Evolutionary conservation across 1,140 invertebrate species (phyloP), one percentile per base, ranked within the genome.

Genomic region (Pinna nobilis): DNA sequence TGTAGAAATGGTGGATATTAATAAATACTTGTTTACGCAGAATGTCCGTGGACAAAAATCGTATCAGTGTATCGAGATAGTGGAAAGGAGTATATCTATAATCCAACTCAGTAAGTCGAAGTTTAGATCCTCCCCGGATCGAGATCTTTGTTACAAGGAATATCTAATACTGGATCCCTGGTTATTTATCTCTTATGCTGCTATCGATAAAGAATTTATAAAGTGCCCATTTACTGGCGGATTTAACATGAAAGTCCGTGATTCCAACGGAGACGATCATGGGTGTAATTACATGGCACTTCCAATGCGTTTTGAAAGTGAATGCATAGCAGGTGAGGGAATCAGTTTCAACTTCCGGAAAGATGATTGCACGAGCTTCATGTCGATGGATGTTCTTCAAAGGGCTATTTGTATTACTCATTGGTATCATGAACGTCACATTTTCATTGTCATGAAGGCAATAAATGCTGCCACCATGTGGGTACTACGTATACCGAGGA

Each of bases 291-390:
- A 70, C 23, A 82, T 82, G 79, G 76, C 79, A 18, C 51, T 82
- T 6, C 82, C 82, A 3, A 84, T 84, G 82, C 67, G 81, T 37
- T 53, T 84, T 23, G 82, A 84, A 53, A 77, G 68, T 37, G 82
- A 84, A 49, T 84, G 82, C 61, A 51, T 84, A 13, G 74, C 47
- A 15, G 82, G 82, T 18, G 82, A 84, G 61, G 82, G 82, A 0
- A 71, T 82, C 15, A 76, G 65, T 11, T 82, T 84, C 50, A 51
- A 84, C 33, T 84, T 79, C 63, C 57, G 80, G 35, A 69, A 65
- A 76, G 63, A 44, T 76, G 82, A 61, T 33, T 81, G 39, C 72
- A 76, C 18, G 44, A 65, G 53, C 39, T 73, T 73, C 37, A 33
- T 77, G 1, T 63, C 70, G 1, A 78, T 80, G 70, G 71, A 61